Conservation (phyloP, 2,113 vertebrate genomes). For the Capra hircus region DNA sequence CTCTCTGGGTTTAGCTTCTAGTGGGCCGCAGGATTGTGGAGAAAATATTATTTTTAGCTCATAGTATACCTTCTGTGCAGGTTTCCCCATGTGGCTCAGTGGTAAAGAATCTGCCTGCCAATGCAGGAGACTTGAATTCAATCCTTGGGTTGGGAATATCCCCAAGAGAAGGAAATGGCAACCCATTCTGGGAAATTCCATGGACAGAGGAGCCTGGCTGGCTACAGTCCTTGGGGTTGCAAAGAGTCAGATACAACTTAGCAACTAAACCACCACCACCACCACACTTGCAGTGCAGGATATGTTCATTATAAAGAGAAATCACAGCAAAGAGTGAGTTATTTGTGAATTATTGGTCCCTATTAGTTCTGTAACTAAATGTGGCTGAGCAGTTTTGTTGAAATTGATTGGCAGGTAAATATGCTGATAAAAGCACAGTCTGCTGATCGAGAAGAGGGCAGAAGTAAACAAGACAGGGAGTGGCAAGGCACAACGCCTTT, state of each 20-base stretch:
- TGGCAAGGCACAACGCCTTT: neutral
- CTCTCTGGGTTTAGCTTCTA: neutral
- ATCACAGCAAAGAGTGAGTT: neutral
- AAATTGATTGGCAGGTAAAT: neutral
- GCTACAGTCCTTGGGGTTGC: neutral
- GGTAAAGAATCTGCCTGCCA: neutral
- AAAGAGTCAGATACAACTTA: neutral
- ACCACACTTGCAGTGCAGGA: neutral
- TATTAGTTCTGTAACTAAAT: neutral
- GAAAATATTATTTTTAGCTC: conserved; percentile 10
- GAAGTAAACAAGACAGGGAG: neutral
- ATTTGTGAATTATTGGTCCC: neutral
- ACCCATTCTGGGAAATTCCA: neutral
- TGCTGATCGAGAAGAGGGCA: neutral
- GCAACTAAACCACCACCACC: neutral
- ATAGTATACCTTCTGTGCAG: neutral
- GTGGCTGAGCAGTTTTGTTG: neutral
- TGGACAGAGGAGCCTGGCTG: neutral
- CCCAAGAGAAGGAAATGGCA: neutral
- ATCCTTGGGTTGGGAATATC: neutral
- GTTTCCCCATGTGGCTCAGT: neutral
- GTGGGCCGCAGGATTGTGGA: neutral
- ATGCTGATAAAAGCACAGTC: neutral
- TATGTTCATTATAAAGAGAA: neutral
- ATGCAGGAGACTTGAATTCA: neutral